phyloP scores from a whole-genome alignment of 2,113 vertebrate genomes.

The Alethe castanea region DNA sequence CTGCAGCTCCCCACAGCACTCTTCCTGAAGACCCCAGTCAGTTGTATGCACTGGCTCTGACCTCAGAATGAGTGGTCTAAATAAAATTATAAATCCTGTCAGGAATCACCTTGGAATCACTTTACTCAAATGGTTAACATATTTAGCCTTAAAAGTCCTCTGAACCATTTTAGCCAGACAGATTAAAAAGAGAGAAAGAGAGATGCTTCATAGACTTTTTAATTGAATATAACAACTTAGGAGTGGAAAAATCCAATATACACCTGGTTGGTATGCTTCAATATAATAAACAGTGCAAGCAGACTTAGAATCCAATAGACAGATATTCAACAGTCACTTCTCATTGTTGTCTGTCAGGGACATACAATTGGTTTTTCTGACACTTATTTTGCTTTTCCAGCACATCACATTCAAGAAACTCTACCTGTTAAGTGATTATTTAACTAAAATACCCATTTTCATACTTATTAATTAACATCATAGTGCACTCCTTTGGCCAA shows the following conservation, averaged over 20 bases:
- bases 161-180: neutral
- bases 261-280: neutral
- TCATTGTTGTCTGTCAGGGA: neutral
- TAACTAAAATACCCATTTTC: neutral
- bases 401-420: neutral
- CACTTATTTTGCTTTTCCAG: neutral
- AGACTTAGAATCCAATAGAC: neutral
- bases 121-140: neutral
- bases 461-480: neutral
- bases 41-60: neutral
- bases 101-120: neutral
- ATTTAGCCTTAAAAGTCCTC: neutral
- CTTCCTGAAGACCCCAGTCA: neutral
- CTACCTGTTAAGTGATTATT: neutral
- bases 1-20: neutral
- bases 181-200: neutral
- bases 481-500: neutral
- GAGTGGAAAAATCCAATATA: neutral
- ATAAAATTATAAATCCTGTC: neutral
- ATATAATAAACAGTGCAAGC: neutral
- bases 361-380: neutral
- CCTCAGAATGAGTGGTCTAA: neutral
- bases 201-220: neutral
- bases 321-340: neutral
- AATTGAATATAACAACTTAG: neutral